Evolutionary conservation across 2,888 invertebrate genomes (phyloP).

Genomic region (Calameuta pallipes): DNA sequence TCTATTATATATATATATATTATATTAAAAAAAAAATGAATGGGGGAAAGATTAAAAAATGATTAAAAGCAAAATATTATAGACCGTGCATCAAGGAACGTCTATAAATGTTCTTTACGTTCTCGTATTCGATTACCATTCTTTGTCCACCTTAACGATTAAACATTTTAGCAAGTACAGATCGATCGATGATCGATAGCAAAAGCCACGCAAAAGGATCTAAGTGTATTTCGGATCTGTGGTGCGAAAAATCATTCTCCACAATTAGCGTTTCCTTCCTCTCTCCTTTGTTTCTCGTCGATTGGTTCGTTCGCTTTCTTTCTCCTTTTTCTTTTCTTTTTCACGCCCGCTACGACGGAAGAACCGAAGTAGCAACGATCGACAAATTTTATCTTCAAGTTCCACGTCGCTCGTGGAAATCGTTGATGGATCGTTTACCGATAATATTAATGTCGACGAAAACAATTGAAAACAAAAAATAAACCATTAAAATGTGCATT

Average conservation of each 20-base stretch:
- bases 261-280: background rate
- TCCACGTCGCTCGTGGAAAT: background rate
- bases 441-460: background rate
- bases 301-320: background rate
- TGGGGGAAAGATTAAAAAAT: background rate
- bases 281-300: constrained; percentile 1
- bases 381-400: background rate
- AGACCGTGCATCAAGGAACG: background rate
- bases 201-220: background rate
- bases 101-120: background rate
- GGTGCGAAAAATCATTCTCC: background rate
- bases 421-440: background rate
- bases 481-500: constrained; percentile 1
- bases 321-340: background rate
- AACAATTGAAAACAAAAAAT: background rate
- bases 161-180: background rate
- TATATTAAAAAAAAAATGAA: background rate
- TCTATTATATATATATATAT: background rate
- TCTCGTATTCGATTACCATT: background rate
- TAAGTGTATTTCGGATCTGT: background rate
- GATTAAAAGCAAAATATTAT: background rate
- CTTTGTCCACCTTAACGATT: background rate
- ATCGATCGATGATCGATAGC: background rate
- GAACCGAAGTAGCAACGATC: background rate
- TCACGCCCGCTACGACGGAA: background rate